Base-by-base conservation (phyloP, 64 coral and sea anemone genomes). In the Montipora cactus region DNA sequence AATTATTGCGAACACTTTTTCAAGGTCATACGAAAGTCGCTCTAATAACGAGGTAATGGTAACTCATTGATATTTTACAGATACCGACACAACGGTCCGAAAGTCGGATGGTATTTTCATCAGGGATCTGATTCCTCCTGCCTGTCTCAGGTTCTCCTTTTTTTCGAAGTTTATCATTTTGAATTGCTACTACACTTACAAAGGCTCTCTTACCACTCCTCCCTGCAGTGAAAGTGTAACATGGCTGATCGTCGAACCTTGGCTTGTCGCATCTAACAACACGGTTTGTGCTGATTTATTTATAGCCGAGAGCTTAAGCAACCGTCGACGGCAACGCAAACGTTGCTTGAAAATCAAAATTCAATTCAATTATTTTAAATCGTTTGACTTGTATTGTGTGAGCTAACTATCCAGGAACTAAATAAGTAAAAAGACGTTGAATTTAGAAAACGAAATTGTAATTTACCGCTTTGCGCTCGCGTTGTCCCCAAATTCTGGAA, bases 171-270 rank as follows among this genome's bases (percentile, higher is more conserved):
- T 37, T 7, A 2, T 67, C 12, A 67, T 67, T 11, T 28, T 83
- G 15, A 16, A 61, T 19, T 44, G 76, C 28, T 37, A 91, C 18
- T 91, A 75, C 52, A 81, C 64, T 28, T 91, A 91, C 68, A 45
- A 76, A 61, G 90, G 90, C 3, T 91, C 90, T 79, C 79, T 91
- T 45, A 91, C 90, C 68, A 91, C 90, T 47, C 90, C 90, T 75
- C 90, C 79, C 47, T 91, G 90, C 79, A 57, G 10, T 64, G 78
- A 91, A 47, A 75, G 23, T 10, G 90, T 91, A 2, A 49, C 44
- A 16, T 91, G 90, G 90, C 28, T 84, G 4, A 8, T 83, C 14
- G 19, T 82, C 0, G 75, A 81, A 74, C 16, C 19, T 1, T 8
- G 51, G 4, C 28, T 91, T 48, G 67, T 9, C 19, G 74, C 74